A percentile compares a stretch with the other conserved stretches of the same genome.
Evolutionary conservation across 2,113 vertebrate genomes (phyloP).

Genomic region (Isurus oxyrinchus): DNA sequence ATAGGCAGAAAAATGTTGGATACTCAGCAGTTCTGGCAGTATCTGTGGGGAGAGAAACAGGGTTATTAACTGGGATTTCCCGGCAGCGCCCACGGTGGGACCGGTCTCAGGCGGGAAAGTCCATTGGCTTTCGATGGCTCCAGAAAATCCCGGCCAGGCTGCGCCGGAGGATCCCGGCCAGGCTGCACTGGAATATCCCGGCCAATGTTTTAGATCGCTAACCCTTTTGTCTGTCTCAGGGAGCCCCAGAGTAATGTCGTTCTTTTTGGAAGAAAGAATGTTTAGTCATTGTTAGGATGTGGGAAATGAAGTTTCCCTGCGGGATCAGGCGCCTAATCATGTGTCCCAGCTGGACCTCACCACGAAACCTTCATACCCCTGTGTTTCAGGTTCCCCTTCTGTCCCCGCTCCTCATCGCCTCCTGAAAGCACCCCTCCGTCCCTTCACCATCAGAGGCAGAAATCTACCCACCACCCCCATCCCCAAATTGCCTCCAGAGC

Average conservation of each 20-base stretch:
- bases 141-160: no score
- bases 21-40: no score
- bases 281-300: not conserved
- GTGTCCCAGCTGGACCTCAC: no score
- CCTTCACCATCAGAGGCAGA: no score
- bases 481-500: no score
- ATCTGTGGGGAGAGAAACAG: not conserved
- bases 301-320: not conserved
- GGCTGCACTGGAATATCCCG: no score
- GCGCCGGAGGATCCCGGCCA: no score
- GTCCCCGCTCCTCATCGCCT: not conserved
- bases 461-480: no score
- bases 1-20: no score
- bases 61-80: not conserved
- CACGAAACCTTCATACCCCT: not conserved
- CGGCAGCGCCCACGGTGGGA: no score
- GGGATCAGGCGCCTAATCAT: not conserved
- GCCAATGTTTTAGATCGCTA: not conserved
- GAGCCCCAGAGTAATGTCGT: not conserved
- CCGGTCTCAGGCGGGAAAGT: no score
- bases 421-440: not conserved
- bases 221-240: not conserved
- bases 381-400: not conserved
- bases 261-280: not conserved
- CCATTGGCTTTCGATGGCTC: no score